Evolutionary conservation across 2,113 vertebrate genomes (phyloP), one percentile per base, ranked within the genome.

Genomic region (Athene cunicularia): DNA sequence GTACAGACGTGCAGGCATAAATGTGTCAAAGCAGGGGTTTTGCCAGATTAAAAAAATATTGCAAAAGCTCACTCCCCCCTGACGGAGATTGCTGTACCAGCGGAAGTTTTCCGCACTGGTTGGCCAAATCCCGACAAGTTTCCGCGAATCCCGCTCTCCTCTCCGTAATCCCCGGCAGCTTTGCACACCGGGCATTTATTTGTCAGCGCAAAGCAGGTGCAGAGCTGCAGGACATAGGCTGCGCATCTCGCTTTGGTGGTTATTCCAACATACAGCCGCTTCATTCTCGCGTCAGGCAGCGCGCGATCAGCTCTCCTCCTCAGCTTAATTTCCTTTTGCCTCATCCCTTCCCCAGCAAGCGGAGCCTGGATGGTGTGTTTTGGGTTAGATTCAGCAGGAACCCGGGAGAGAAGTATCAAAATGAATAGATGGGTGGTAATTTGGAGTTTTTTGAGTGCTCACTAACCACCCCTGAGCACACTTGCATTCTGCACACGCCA

Each of bases 211-310:
- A 89, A 89, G 89, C 95, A 93, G 96, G 93, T 97, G 97, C 91
- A 94, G 94, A 94, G 96, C 96, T 97, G 95, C 94, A 62, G 97
- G 97, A 97, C 95, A 85, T 11, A 67, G 60, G 81, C 66, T 60
- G 83, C 91, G 92, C 96, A 75, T 67, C 93, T 89, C 49, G 3
- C 68, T 71, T 39, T 27, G 71, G 77, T 50, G 88, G 28, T 73
- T 93, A 62, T 96, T 95, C 96, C 95, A 91, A 89, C 71, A 16
- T 79, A 59, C 74, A 94, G 93, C 77, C 72, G 16, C 96, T 97
- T 94, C 32, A 73, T 97, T 93, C 88, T 75, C 14, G 6, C 6
- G 19, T 93, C 96, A 93, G 97, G 94, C 95, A 72, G 91, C 59
- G 56, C 71, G 56, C 74, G 68, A 88, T 55, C 90, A 47, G 53